phyloP scores from a whole-genome alignment of 2,888 invertebrate species.

The Adineta ricciae region DNA sequence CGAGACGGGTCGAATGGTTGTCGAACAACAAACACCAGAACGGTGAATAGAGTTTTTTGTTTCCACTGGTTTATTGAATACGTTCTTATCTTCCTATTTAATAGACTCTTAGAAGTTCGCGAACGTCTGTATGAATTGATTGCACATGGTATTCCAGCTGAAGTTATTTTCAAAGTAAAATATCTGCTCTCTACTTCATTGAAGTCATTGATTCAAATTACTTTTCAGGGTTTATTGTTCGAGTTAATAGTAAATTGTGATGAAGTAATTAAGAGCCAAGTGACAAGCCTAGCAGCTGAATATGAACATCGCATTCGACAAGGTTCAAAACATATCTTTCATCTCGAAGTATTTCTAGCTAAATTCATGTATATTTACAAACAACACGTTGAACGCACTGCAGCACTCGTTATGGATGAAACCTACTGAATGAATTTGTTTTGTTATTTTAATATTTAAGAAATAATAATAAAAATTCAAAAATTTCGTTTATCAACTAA shows the following conservation, averaged over 20 bases:
- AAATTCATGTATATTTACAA: constrained; percentile 89
- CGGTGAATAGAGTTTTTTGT: constrained; percentile 38
- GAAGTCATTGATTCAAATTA: background rate
- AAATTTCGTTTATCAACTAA: no score
- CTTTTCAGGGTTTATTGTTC: constrained; percentile 61
- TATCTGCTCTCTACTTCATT: background rate
- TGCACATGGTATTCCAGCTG: constrained; percentile 74
- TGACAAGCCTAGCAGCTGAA: constrained; percentile 72
- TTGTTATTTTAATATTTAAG: no score
- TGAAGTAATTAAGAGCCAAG: constrained; percentile 71
- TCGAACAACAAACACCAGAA: constrained; percentile 73
- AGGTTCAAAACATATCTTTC: constrained; percentile 87
- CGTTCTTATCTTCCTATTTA: background rate
- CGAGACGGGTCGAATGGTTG: constrained; percentile 73
- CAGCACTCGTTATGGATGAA: no score
- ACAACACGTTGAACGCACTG: constrained; percentile 64
- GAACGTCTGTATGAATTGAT: constrained; percentile 81
- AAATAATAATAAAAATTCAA: no score
- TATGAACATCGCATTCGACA: constrained; percentile 83
- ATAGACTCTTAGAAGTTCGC: constrained; percentile 59
- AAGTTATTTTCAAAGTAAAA: constrained; percentile 26
- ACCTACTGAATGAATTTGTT: no score
- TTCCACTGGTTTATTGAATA: background rate
- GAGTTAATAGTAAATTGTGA: constrained; percentile 80
- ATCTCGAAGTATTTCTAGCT: constrained; percentile 90